Base-by-base conservation (phyloP, 2,797 vertebrate species). In the Protonibea diacanthus region DNA sequence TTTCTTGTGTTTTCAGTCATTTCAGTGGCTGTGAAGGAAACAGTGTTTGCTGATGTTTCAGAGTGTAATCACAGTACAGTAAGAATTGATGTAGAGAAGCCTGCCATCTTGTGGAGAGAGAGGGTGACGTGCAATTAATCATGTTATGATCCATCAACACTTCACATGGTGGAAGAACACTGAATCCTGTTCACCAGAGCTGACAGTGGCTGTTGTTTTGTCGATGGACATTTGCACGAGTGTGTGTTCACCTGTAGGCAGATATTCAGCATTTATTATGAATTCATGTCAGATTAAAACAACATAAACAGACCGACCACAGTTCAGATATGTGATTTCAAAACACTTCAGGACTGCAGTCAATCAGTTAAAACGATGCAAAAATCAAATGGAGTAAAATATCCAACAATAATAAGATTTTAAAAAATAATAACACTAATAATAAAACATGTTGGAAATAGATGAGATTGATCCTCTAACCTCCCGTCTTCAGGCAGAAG, bases 91-190 rank as follows among this genome's bases (percentile, higher is more conserved):
- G 12, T 33, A 59, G 72, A 58, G 21, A 59, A 68, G 56, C 8
- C 81, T 85, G 84, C 87, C 86, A 88, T 73, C 84, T 65, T 69
- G 86, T 87, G 86, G 84, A 45, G 6, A 55, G 17, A 79, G n/a
- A 74, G 44, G n/a, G 25, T 65, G 38, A 44, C 20, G 8, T 33
- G 13, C 25, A 53, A 38, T 63, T 2, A 21, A 4, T 62, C 23
- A 51, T 21, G 20, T 23, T 52, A 48, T 64, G 11, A 64, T 62
- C 12, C 25, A 23, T 6, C 58, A 63, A n/a, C 40, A 52, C n/a
- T 42, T 40, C n/a, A n/a, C 48, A 52, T 27, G 21, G 12, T 6
- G n/a, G n/a, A n/a, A n/a, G 1, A 62, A 38, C 33, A 47, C 40
- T 27, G 23, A 2, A 9, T 12, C 20, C 14, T 64, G 40, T 47